A percentile compares a stretch with the other conserved stretches of the same genome.
Conservation (phyloP, 1,140 invertebrate species). For the Panonychus citri region DNA sequence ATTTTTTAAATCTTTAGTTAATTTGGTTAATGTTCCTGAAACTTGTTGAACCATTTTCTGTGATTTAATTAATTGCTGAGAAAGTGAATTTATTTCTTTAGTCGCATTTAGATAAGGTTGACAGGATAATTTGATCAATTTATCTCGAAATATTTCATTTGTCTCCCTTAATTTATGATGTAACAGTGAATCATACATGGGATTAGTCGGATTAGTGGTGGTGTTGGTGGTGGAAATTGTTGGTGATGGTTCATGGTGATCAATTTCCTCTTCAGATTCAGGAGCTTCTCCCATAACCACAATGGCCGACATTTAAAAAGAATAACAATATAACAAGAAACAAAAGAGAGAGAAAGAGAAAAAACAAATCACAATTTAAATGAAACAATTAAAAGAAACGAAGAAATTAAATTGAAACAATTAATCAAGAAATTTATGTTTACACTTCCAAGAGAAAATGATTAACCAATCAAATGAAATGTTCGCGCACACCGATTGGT, state of each 20-base stretch:
- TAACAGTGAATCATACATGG: background rate
- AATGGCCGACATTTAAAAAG: background rate
- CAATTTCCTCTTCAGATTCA: conserved; percentile 5
- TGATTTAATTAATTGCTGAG: conserved; percentile 13
- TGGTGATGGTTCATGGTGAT: background rate
- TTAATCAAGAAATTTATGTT: no score
- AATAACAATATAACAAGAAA: no score
- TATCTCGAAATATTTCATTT: conserved; percentile 8
- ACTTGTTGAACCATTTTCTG: conserved; percentile 13
- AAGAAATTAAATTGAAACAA: no score
- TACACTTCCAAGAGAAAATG: no score
- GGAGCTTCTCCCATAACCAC: conserved; percentile 2
- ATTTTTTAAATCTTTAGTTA: conserved; percentile 12
- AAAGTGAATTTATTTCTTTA: conserved; percentile 12
- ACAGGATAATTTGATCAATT: conserved; percentile 10
- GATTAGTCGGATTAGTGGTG: background rate
- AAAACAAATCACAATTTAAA: no score
- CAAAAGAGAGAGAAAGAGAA: no score
- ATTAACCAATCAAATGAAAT: no score
- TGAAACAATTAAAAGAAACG: no score
- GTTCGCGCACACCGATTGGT: no score
- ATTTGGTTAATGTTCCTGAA: conserved; percentile 6
- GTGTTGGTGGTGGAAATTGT: no score
- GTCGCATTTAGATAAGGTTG: conserved; percentile 12
- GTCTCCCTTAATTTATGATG: conserved; percentile 11